A percentile compares a stretch with the other conserved stretches of the same genome.
These are phyloP conservation scores for Erethizon dorsatum DNA, from an alignment of 2,797 vertebrate genomes.

Conservation along the genomic window DNA sequence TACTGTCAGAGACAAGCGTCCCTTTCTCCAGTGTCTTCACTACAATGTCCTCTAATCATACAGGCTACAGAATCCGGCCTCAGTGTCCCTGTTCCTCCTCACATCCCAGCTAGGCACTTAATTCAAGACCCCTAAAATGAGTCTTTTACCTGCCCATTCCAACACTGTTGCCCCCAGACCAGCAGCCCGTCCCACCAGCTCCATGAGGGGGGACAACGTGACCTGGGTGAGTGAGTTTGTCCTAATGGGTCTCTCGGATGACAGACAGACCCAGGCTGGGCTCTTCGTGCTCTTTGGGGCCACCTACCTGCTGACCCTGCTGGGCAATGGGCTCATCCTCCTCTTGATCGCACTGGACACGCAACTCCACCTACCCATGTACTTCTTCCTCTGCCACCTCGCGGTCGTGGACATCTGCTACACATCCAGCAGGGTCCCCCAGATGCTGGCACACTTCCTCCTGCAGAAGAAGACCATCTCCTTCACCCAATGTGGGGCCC, in stretches of 20 bases:
- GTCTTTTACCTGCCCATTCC: neutral
- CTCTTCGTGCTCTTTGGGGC: constrained; percentile 74
- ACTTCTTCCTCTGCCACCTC: constrained; percentile 77
- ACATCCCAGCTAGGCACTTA: neutral
- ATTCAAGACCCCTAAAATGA: neutral
- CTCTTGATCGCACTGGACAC: neutral
- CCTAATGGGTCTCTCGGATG: constrained; percentile 68
- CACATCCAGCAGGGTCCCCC: constrained; percentile 52
- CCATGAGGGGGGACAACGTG: neutral
- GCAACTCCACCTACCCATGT: constrained; percentile 71
- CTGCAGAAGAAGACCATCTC: neutral
- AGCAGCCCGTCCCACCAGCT: neutral
- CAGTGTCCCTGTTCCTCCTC: no score
- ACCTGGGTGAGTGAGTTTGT: constrained; percentile 74
- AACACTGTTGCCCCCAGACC: neutral
- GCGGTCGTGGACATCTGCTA: constrained; percentile 68
- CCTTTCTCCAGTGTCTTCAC: neutral
- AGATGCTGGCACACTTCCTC: constrained; percentile 72
- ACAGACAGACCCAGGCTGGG: constrained; percentile 58
- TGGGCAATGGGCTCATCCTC: constrained; percentile 75
- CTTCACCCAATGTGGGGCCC: neutral
- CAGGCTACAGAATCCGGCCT: neutral
- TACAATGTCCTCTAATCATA: neutral
- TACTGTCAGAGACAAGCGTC: neutral
- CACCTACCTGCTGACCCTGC: constrained; percentile 71